Base-by-base conservation (phyloP, 2,888 invertebrate species). In the Heptascelio sp. region DNA sequence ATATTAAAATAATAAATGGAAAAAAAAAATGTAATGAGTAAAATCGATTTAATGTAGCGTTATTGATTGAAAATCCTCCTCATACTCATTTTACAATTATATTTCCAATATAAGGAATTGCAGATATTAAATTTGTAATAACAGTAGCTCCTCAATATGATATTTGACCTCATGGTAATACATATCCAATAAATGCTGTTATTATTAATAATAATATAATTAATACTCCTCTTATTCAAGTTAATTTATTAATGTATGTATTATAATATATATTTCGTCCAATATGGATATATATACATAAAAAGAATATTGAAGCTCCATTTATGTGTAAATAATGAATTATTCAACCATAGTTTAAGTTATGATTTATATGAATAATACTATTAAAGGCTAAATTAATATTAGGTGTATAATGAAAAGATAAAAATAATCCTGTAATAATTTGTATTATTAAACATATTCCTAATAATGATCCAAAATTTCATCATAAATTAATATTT, bases 101-200 rank as follows among this genome's bases (percentile, higher is more conserved):
- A 76, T 90, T 92, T 15, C 96, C 97, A 93, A 97, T 89, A 86
- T 95, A 96, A 0, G 97, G 97, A 11, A 97, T 95, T 2, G 96
- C 96, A 0, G 97, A 97, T 83, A 97, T 81, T 88, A 97, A 88
- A 90, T 97, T 97, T 37, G 96, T 97, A 95, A 97, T 97, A n/a
- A 97, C 96, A 46, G 97, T 97, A 0, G 97, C 97, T 1, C 96
- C 97, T 95, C 97, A 97, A 92, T 96, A 97, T 0, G 97, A 97
- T 95, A 97, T 97, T 96, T 97, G 97, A 8, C 97, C 97, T 93
- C 97, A 97, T 0, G 97, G 97, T 89, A 97, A 85, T 0, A 97
- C 96, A 94, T 98, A 98, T 0, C 97, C 97, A 94, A 97, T 93
- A 92, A 98, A 98, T 23, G 96, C 96, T 60, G 96, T 96, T 90